Conservation (phyloP, 1,140 invertebrate species). For the Papilio aristodemus region DNA sequence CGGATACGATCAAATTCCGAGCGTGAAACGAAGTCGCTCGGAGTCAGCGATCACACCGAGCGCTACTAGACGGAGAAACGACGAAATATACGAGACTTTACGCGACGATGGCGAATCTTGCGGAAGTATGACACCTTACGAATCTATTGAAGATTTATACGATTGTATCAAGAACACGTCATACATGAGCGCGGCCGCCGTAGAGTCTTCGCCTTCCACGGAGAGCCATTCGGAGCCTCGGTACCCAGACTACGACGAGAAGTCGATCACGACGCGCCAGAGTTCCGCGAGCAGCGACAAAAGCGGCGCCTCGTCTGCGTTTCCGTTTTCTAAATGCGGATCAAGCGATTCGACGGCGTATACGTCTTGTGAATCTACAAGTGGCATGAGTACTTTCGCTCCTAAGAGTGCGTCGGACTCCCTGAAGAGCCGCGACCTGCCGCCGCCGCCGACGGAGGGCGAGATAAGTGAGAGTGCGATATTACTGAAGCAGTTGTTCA, state of each 20-base stretch:
- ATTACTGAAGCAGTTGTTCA: constrained; percentile 74
- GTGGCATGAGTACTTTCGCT: constrained; percentile 65
- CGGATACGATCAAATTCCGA: constrained; percentile 72
- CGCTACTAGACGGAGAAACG: constrained; percentile 51
- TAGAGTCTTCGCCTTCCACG: constrained; percentile 69
- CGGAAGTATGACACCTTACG: constrained; percentile 75
- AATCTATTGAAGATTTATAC: constrained; percentile 78
- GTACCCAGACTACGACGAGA: constrained; percentile 69
- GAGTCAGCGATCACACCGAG: constrained; percentile 72
- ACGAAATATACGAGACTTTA: constrained; percentile 73
- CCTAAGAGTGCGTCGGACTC: constrained; percentile 62
- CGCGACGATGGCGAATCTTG: constrained; percentile 66
- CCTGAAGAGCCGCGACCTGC: constrained; percentile 64
- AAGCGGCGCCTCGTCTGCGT: constrained; percentile 72
- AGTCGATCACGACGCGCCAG: constrained; percentile 66
- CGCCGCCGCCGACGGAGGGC: constrained; percentile 56
- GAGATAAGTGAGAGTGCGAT: constrained; percentile 70
- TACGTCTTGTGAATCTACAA: constrained; percentile 71
- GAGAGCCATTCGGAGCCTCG: constrained; percentile 69
- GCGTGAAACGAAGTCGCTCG: constrained; percentile 71
- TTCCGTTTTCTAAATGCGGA: constrained; percentile 75
- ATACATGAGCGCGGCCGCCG: constrained; percentile 59
- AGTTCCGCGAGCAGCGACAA: constrained; percentile 73
- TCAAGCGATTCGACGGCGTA: constrained; percentile 72
- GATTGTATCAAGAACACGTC: constrained; percentile 75